Conservation (phyloP, 2,113 vertebrate genomes). For the Channa maculata region DNA sequence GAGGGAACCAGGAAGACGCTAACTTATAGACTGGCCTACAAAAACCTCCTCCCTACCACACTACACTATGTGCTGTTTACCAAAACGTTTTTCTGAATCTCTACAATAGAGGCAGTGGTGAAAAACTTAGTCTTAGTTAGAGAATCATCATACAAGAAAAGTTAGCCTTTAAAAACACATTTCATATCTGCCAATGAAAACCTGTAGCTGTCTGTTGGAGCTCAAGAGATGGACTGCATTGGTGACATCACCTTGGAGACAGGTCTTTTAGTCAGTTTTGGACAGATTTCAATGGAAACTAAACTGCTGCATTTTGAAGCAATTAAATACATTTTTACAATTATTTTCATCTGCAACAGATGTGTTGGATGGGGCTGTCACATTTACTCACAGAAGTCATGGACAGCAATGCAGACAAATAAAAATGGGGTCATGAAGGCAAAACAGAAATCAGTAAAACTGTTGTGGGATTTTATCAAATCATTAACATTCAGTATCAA, state of each 20-base stretch:
- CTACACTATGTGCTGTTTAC: too few relatives aligned
- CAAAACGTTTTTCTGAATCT: too few relatives aligned
- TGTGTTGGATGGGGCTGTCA: conserved; percentile 2
- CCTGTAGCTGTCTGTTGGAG: not conserved
- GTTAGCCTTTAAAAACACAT: too few relatives aligned
- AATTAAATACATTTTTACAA: conserved; percentile 14
- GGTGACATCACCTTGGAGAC: conserved; percentile 18
- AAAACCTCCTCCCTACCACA: too few relatives aligned
- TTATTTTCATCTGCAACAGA: conserved; percentile 39
- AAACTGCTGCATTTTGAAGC: conserved; percentile 2
- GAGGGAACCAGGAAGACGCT: too few relatives aligned
- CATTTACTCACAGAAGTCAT: not conserved
- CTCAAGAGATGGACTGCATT: not conserved
- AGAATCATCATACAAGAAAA: too few relatives aligned
- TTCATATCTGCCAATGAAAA: conserved; percentile 5
- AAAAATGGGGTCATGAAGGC: not conserved
- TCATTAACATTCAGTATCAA: not conserved
- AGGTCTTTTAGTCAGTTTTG: not conserved
- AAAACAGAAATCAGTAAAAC: not conserved
- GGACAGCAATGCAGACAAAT: not conserved
- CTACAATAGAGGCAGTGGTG: too few relatives aligned
- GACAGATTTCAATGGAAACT: conserved; percentile 15
- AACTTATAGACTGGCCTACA: too few relatives aligned
- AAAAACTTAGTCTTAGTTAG: too few relatives aligned
- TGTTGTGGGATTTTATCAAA: not conserved